Conservation (phyloP, 2,797 vertebrate species). For the Anomalospiza imberbis region DNA sequence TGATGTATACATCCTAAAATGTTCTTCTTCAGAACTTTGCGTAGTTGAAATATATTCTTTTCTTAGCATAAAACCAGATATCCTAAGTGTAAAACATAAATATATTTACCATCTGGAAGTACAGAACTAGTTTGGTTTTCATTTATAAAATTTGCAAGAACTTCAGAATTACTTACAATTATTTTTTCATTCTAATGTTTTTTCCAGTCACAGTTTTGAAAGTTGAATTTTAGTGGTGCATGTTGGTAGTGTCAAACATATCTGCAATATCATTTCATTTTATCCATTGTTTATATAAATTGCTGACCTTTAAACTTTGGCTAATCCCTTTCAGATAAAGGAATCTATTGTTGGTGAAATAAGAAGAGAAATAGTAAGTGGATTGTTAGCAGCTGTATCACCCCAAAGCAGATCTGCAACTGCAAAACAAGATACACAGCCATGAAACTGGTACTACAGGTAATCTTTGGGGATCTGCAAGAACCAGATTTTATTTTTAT, state of each 20-base stretch:
- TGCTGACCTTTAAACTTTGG: not conserved
- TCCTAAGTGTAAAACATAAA: not conserved
- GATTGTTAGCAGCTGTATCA: conserved; percentile 86
- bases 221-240: not conserved
- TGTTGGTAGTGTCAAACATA: not conserved
- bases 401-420: conserved; percentile 72
- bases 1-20: not conserved
- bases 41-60: not conserved
- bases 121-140: not conserved
- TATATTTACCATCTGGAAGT: not conserved
- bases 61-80: not conserved
- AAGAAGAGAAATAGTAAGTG: conserved; percentile 89
- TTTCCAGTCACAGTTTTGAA: not conserved
- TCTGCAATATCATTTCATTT: not conserved
- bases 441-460: conserved; percentile 65
- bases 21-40: not conserved
- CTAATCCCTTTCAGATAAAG: conserved; percentile 82
- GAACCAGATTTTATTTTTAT: not conserved
- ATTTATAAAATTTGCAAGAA: not conserved
- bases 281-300: not conserved
- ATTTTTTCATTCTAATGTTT: not conserved
- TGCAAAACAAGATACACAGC: conserved; percentile 65
- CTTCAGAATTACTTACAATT: not conserved
- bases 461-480: conserved; percentile 39
- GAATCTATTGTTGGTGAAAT: conserved; percentile 90